A percentile compares a stretch with the other conserved stretches of the same genome.
These are phyloP conservation scores for Actenoides hombroni DNA, from an alignment of 2,113 vertebrate species.

Conservation along the genomic window DNA sequence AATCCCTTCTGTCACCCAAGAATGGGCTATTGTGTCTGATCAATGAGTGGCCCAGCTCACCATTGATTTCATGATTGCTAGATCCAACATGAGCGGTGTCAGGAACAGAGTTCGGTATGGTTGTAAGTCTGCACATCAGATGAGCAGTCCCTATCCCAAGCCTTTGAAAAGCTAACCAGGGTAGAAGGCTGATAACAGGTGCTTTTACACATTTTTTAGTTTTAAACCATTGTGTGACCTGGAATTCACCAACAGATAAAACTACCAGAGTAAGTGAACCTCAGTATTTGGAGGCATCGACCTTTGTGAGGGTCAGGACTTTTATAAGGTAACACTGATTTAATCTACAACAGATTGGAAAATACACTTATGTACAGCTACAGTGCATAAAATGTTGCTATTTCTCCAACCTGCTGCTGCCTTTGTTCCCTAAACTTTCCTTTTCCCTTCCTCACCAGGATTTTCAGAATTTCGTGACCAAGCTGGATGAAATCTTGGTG, in stretches of 20 bases:
- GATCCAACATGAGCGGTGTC: background rate
- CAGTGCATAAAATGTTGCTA: background rate
- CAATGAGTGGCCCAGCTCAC: background rate
- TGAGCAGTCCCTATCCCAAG: background rate
- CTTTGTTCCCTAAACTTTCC: background rate
- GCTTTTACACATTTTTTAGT: background rate
- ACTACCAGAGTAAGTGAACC: background rate
- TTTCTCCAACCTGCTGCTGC: background rate
- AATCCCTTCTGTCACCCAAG: background rate
- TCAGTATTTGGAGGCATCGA: background rate
- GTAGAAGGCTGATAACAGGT: background rate
- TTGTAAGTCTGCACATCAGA: background rate
- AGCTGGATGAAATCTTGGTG: slow-evolving; percentile 82
- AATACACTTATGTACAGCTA: background rate
- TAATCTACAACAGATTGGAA: background rate
- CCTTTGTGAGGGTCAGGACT: background rate
- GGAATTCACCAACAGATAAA: background rate
- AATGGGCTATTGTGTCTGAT: background rate
- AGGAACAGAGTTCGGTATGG: background rate
- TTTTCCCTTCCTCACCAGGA: slow-evolving; percentile 71
- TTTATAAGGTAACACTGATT: background rate
- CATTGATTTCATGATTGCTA: background rate
- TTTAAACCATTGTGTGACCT: background rate
- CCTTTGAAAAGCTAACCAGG: background rate
- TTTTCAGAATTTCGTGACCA: slow-evolving; percentile 80